A percentile compares a stretch with the other conserved stretches of the same genome.
Conservation (phyloP, 1,140 invertebrate genomes). For the Platyura marginata region DNA sequence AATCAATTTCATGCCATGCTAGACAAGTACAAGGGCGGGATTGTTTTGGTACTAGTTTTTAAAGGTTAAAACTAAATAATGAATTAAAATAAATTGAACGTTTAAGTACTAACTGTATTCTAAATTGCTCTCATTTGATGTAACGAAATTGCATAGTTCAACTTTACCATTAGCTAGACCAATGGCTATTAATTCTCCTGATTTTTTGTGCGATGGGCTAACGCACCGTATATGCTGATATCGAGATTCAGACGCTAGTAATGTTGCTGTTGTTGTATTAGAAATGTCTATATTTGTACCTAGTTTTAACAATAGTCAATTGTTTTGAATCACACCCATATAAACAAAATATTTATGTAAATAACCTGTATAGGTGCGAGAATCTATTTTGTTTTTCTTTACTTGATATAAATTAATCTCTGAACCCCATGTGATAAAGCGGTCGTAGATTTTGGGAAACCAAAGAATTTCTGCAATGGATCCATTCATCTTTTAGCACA, state of each 20-base stretch:
- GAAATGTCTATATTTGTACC: background rate
- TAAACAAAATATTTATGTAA: no score
- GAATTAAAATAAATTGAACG: background rate
- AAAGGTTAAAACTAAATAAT: background rate
- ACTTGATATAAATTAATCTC: conserved; percentile 72
- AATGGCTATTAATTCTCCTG: conserved; percentile 60
- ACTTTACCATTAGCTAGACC: conserved; percentile 77
- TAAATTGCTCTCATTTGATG: conserved; percentile 27
- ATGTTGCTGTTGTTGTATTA: conserved; percentile 15
- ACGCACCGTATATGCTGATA: conserved; percentile 22
- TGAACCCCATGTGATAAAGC: conserved; percentile 72
- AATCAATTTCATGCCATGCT: conserved; percentile 73
- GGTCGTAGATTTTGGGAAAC: conserved; percentile 56
- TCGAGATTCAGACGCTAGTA: conserved; percentile 16
- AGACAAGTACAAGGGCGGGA: conserved; percentile 71
- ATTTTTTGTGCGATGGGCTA: conserved; percentile 16
- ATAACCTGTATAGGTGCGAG: no score
- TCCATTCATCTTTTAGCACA: conserved; percentile 24
- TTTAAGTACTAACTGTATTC: conserved; percentile 15
- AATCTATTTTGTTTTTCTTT: no score
- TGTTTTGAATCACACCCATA: background rate
- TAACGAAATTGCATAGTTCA: conserved; percentile 56
- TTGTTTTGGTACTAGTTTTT: conserved; percentile 47
- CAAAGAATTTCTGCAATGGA: conserved; percentile 55
- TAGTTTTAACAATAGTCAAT: background rate